Conservation (phyloP, 1,140 invertebrate genomes). For the Carcinoscorpius rotundicauda region DNA sequence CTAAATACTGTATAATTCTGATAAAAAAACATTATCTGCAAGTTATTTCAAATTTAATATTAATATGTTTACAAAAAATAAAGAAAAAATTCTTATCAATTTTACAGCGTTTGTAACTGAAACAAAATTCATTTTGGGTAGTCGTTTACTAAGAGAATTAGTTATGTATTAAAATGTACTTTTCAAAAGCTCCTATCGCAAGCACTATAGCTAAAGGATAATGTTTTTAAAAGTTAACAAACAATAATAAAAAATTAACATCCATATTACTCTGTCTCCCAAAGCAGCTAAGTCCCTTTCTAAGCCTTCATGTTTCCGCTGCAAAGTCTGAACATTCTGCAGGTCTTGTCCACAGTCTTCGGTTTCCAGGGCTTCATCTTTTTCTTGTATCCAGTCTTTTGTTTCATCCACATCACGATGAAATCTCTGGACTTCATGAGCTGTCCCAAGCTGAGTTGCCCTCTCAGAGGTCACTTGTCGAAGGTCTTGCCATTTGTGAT, state of each 20-base stretch:
- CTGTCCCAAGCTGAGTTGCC: constrained; percentile 84
- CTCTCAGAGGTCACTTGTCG: constrained; percentile 80
- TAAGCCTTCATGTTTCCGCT: constrained; percentile 93
- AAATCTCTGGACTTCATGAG: constrained; percentile 97
- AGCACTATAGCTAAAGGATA: too few relatives aligned
- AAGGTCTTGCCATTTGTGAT: constrained; percentile 82
- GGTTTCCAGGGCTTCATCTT: constrained; percentile 89
- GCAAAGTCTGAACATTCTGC: constrained; percentile 88
- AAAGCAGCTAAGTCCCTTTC: constrained; percentile 93
- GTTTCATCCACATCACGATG: constrained; percentile 97
- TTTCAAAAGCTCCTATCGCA: not conserved
- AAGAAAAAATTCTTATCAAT: too few relatives aligned
- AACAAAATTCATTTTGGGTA: too few relatives aligned
- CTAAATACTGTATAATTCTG: not conserved
- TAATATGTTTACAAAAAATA: too few relatives aligned
- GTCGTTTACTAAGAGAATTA: too few relatives aligned
- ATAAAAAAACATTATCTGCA: too few relatives aligned
- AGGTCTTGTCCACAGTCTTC: constrained; percentile 93
- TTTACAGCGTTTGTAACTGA: too few relatives aligned
- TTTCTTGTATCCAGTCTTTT: constrained; percentile 98
- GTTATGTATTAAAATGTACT: not conserved
- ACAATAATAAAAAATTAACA: too few relatives aligned
- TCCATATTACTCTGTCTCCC: constrained; percentile 51
- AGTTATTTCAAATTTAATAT: too few relatives aligned
- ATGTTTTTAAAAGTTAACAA: too few relatives aligned